Percentiles rank a stretch among this genome's conserved stretches.
Conservation (phyloP, 2,888 invertebrate species). For the Nycteola revayana region DNA sequence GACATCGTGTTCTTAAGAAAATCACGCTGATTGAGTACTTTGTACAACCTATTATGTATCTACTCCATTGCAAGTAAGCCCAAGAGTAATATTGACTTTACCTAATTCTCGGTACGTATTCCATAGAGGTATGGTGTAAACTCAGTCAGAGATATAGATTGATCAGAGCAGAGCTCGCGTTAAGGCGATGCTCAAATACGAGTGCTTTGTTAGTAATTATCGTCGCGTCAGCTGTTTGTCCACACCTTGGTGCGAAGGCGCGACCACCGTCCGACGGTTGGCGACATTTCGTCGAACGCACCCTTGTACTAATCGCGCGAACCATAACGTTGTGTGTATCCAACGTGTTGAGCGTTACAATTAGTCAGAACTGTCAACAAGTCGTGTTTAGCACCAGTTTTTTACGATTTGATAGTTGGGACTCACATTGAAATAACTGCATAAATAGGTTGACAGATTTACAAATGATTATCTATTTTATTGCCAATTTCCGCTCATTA, state of each 20-base stretch:
- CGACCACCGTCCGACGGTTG: constrained; percentile 74
- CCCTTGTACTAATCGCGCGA: constrained; percentile 43
- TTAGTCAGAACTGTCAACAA: constrained; percentile 51
- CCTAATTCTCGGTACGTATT: constrained; percentile 33
- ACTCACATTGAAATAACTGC: constrained; percentile 15
- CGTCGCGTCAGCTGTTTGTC: constrained; percentile 71
- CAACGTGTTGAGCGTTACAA: constrained; percentile 43
- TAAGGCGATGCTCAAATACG: constrained; percentile 63
- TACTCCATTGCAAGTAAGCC: constrained; percentile 1
- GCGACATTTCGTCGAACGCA: constrained; percentile 71
- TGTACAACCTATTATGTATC: too few species aligned
- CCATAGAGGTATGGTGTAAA: constrained; percentile 40
- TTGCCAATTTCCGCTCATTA: constrained; percentile 20
- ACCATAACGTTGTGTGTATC: constrained; percentile 36
- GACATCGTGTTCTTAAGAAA: too few species aligned
- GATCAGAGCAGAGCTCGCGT: constrained; percentile 44
- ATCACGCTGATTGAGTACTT: too few species aligned
- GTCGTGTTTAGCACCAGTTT: constrained; percentile 47
- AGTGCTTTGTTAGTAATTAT: constrained; percentile 76
- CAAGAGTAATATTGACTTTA: constrained; percentile 21
- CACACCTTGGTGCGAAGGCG: constrained; percentile 76
- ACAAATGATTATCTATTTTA: constrained; percentile 24
- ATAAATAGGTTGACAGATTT: constrained; percentile 26
- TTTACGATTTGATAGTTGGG: constrained; percentile 20
- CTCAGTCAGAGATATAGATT: constrained; percentile 42